Percentiles rank a stretch among this genome's conserved stretches.
phyloP scores from a whole-genome alignment of 2,797 vertebrate species.

The Limosa lapponica region DNA sequence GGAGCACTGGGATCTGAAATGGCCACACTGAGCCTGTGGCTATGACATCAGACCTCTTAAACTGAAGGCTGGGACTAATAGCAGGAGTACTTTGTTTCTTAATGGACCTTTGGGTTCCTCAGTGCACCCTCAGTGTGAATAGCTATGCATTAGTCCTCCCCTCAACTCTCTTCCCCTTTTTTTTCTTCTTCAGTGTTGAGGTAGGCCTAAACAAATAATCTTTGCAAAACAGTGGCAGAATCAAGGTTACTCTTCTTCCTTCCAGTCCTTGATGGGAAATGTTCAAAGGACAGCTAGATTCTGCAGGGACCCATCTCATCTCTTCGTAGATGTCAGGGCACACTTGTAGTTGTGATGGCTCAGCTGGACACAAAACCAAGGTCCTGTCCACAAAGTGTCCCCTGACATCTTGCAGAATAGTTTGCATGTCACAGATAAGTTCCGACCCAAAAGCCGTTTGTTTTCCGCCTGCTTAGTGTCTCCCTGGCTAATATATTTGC shows the following conservation, averaged over 20 bases:
- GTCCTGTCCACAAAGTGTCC: background rate
- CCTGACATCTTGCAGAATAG: background rate
- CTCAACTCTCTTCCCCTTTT: background rate
- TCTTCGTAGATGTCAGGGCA: background rate
- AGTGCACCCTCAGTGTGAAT: background rate
- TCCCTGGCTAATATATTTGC: background rate
- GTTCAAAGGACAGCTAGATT: background rate
- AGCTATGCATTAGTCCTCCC: background rate
- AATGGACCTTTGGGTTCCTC: background rate
- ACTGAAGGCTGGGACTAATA: background rate
- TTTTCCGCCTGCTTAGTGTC: background rate
- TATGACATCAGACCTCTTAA: background rate
- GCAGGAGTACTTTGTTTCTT: background rate
- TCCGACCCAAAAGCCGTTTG: background rate
- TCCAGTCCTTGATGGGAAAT: background rate
- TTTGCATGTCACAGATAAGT: background rate
- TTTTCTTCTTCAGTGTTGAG: background rate
- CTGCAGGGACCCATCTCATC: background rate
- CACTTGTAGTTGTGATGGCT: background rate
- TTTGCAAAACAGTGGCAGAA: background rate
- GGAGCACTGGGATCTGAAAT: background rate
- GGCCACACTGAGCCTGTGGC: background rate
- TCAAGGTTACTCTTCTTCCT: background rate
- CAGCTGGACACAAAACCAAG: background rate
- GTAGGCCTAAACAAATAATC: background rate